Conservation (phyloP, 2,113 vertebrate genomes). For the Crotalus tigris region DNA sequence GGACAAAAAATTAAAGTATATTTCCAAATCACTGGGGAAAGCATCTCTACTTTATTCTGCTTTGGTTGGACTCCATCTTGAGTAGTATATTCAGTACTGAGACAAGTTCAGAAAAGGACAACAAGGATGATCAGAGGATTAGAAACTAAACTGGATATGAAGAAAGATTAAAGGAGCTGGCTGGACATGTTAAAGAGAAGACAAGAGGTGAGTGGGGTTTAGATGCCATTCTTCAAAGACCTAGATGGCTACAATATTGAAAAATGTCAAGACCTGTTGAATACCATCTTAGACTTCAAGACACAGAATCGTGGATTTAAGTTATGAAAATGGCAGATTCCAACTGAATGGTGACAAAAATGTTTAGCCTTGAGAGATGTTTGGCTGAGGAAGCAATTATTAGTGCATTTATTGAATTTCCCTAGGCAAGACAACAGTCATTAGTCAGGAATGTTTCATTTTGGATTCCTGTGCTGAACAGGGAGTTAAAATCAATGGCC, state of each 20-base stretch:
- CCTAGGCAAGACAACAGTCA: background rate
- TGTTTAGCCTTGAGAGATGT: background rate
- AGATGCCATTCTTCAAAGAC: background rate
- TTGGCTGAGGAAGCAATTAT: background rate
- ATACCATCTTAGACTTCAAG: background rate
- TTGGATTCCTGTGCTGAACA: background rate
- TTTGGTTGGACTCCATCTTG: background rate
- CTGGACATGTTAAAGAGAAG: background rate
- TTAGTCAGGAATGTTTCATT: background rate
- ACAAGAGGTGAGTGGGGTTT: background rate
- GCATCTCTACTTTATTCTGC: background rate
- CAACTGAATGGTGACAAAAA: background rate
- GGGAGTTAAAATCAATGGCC: background rate
- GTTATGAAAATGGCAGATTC: background rate
- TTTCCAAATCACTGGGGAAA: background rate
- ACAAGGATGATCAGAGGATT: background rate
- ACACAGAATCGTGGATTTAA: background rate
- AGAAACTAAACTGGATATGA: background rate
- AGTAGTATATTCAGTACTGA: background rate
- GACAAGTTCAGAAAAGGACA: background rate
- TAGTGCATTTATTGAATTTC: background rate
- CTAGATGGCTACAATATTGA: background rate
- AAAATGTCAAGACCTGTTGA: background rate
- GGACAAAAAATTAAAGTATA: background rate
- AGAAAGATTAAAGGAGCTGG: background rate